Evolutionary conservation across 2,888 invertebrate genomes (phyloP), one percentile per base, ranked within the genome.

Genomic region (Lasioglossum lativentre): DNA sequence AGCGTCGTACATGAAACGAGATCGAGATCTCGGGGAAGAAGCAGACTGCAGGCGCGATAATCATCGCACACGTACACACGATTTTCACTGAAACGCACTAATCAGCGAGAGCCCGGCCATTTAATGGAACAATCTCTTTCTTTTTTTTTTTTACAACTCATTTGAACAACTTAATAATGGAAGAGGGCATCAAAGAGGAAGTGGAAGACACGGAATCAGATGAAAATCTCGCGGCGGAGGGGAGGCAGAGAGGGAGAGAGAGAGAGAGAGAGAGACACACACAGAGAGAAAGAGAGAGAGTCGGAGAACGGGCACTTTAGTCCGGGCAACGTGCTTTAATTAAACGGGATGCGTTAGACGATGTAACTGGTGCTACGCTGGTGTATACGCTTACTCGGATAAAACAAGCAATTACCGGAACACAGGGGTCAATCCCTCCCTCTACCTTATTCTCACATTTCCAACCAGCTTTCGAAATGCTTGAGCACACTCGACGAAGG

Each of bases 401-500:
- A 90, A 92, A 92, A 92, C 92, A 92, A 93, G 91, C 91, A 88
- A 91, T 91, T 91, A 91, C 90, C 87, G 79, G 85, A 80, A 79
- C 77, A 72, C 72, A 78, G 72, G 59, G 91, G 87, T 91, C 90
- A 88, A 90, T 91, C 82, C 76, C 82, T 80, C 82, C 66, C 68
- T 78, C 78, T 42, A 19, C 47, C 66, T 75, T 68, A 72, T 66
- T 68, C 45, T 27, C 34, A 56, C 34, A 72, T 76, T 52, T 70
- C 80, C 19, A n/a, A 59, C 27, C 63, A 19, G 70, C 73, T 84
- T 75, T 78, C 45, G 83, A 75, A 71, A 76, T 83, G 4, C 45
- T 52, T 2, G 23, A 52, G 47, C 47, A 52, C 52, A 10, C 23
- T 52, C 74, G 56, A 85, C 83, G 83, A 87, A 81, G 74, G 42